Percentiles rank a stretch among this genome's conserved stretches.
Evolutionary conservation across 1,140 invertebrate species (phyloP).

Genomic region (Brachionus angularis): DNA sequence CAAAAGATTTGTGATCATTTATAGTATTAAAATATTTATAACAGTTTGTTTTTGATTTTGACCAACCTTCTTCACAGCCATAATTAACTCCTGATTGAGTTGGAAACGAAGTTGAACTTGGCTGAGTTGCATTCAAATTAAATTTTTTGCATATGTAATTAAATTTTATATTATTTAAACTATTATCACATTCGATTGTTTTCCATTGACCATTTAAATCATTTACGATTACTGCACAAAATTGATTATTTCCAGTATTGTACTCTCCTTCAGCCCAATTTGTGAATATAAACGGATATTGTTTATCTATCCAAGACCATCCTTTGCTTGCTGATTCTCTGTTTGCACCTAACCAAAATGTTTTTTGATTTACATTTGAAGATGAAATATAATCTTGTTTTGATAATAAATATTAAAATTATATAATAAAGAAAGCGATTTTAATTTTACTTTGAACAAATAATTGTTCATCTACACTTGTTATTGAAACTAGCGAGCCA

Average conservation of each 20-base stretch:
- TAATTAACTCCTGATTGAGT: background rate
- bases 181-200: constrained; percentile 26
- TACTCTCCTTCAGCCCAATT: constrained; percentile 40
- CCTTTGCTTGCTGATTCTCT: constrained; percentile 15
- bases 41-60: background rate
- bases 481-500: constrained; percentile 24
- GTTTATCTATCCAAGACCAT: constrained; percentile 20
- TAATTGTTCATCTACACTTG: constrained; percentile 21
- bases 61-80: constrained; percentile 27
- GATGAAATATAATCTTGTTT: background rate
- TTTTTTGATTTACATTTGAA: background rate
- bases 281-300: constrained; percentile 38
- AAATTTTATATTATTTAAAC: constrained; percentile 24
- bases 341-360: constrained; percentile 35
- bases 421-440: background rate
- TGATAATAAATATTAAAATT: background rate
- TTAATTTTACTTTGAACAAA: constrained; percentile 23
- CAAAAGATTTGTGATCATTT: constrained; percentile 34
- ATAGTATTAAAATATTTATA: constrained; percentile 26
- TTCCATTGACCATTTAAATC: constrained; percentile 38
- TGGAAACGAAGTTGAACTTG: background rate
- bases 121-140: background rate
- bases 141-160: constrained; percentile 24
- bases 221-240: constrained; percentile 29
- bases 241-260: constrained; percentile 32